Percentiles rank a stretch among this genome's conserved stretches.
phyloP scores from a whole-genome alignment of 2,797 vertebrate genomes.

The Peromyscus attwateri region DNA sequence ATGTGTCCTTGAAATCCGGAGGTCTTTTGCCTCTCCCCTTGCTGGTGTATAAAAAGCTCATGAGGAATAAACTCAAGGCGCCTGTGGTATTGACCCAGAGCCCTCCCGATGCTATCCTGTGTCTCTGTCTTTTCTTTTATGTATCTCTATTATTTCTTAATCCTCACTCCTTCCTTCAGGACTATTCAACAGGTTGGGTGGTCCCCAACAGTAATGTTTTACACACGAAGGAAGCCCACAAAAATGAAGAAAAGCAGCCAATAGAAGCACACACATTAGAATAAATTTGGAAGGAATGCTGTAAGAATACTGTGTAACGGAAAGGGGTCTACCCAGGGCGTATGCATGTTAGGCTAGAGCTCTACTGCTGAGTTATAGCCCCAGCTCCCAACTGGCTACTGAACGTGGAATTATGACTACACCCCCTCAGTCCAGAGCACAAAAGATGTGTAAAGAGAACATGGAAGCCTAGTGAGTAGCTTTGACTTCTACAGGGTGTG shows the following conservation, averaged over 20 bases:
- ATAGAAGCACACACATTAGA: conserved; percentile 1
- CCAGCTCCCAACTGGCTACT: neutral
- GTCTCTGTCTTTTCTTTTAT: too few species aligned
- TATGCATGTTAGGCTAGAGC: neutral
- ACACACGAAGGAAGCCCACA: neutral
- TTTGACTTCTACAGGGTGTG: neutral
- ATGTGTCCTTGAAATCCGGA: too few species aligned
- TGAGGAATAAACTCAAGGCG: too few species aligned
- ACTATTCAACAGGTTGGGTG: too few species aligned
- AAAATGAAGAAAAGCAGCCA: neutral
- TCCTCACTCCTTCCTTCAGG: too few species aligned
- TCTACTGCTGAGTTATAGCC: neutral
- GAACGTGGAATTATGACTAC: neutral
- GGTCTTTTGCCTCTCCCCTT: too few species aligned
- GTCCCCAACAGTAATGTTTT: neutral
- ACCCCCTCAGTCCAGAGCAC: neutral
- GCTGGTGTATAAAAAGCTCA: too few species aligned
- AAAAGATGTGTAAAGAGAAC: neutral
- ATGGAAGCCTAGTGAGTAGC: neutral
- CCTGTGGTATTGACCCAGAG: too few species aligned
- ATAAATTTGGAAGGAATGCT: neutral
- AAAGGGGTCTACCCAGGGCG: neutral
- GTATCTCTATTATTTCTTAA: too few species aligned
- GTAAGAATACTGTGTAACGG: too few species aligned
- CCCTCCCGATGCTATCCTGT: too few species aligned